A percentile compares a stretch with the other conserved stretches of the same genome.
Evolutionary conservation across 2,888 invertebrate species (phyloP).

Genomic region (Cephonodes hylas): DNA sequence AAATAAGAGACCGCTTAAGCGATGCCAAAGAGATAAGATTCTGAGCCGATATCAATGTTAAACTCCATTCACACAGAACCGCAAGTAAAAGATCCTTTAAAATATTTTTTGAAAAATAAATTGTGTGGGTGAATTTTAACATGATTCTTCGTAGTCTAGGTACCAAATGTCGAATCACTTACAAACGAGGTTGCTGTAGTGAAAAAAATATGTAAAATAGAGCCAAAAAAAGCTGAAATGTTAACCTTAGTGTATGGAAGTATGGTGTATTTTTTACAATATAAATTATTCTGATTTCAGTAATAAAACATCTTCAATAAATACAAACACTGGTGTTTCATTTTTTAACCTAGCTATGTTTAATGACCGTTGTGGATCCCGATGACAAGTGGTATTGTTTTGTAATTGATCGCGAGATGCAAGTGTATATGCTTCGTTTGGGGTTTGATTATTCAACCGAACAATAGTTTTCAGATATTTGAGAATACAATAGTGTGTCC

Average conservation of each 20-base stretch:
- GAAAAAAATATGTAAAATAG: constrained; percentile 62
- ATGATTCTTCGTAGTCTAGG: background rate
- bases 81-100: background rate
- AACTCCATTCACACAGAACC: constrained; percentile 28
- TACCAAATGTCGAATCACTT: constrained; percentile 23
- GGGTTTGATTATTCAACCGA: too few species aligned
- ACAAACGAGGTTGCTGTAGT: constrained; percentile 36
- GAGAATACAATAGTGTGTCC: too few species aligned
- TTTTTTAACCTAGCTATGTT: too few species aligned
- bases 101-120: background rate
- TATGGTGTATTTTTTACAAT: constrained; percentile 79
- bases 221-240: constrained; percentile 65
- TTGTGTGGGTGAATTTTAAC: background rate
- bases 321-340: constrained; percentile 39
- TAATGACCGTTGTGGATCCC: too few species aligned
- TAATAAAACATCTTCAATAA: constrained; percentile 75
- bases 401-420: too few species aligned
- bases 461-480: too few species aligned
- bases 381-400: too few species aligned
- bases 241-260: constrained; percentile 67
- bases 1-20: constrained; percentile 14
- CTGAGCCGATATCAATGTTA: constrained; percentile 1
- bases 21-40: constrained; percentile 24
- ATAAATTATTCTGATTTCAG: constrained; percentile 81
- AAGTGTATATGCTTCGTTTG: too few species aligned